Conservation (phyloP, 2,888 invertebrate species). For the Luffia ferchaultella region DNA sequence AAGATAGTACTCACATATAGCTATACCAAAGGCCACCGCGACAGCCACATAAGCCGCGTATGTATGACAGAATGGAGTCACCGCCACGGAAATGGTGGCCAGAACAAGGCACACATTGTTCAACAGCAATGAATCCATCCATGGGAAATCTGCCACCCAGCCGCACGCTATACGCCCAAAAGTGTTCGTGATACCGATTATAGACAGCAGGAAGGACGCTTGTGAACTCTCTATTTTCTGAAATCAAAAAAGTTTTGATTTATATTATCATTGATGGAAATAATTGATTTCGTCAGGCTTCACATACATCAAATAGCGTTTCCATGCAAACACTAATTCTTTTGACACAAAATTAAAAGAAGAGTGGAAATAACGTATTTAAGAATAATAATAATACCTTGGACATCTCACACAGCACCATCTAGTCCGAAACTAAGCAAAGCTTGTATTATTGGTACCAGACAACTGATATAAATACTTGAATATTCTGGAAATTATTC, state of each 20-base stretch:
- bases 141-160: constrained; percentile 89
- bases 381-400: no score
- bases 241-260: constrained; percentile 19
- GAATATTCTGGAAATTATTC: no score
- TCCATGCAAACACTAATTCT: no score
- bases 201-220: constrained; percentile 77
- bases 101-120: constrained; percentile 93
- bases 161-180: constrained; percentile 90
- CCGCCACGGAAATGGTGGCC: constrained; percentile 82
- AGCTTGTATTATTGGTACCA: no score
- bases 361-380: no score
- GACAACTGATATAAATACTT: no score
- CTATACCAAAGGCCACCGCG: constrained; percentile 90
- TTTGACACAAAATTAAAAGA: no score
- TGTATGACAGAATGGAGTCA: constrained; percentile 83
- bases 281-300: no score
- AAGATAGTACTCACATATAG: constrained; percentile 76
- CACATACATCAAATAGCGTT: no score
- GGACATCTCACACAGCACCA: no score
- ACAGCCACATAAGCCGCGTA: constrained; percentile 81
- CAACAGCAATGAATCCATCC: constrained; percentile 90
- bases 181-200: constrained; percentile 94
- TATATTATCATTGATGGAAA: no score
- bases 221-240: constrained; percentile 75
- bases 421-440: no score